Evolutionary conservation across 2,888 invertebrate genomes (phyloP), one percentile per base, ranked within the genome.

Genomic region (Lysandra bellargus): DNA sequence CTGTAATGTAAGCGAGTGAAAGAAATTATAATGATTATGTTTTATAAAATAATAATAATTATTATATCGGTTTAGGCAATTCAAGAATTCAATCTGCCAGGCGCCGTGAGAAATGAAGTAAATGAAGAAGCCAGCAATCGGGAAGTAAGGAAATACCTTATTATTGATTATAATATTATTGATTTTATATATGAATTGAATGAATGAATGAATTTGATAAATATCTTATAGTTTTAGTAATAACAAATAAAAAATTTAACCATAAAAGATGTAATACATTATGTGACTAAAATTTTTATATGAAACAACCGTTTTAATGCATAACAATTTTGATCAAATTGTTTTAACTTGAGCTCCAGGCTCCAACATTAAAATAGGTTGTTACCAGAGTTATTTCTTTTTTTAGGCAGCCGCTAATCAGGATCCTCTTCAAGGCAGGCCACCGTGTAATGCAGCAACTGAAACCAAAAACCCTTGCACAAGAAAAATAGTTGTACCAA

Each of bases 101-200:
- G 1, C 12, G 64, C 64, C 30, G 64, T 64, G 12, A 64, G n/a
- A 64, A 30, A 64, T 30, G 64, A 64, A 64, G 64, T 64, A 12
- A 64, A 64, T 12, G 64, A 64, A 64, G 64, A 64, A 64, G 64
- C 64, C 30, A 64, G 64, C 12, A 64, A 64, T 64, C 64, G 64
- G 9, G 2, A 30, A 12, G 64, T 64, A 64, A 64, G 64, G 3
- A 64, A 30, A 64, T 5, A 12, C 2, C n/a, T 60, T 30, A 23
- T 23, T 61, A 57, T 7, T 23, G 0, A 1, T 61, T 61, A 60
- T 1, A 2, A 23, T 49, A 7, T 3, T 12, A 12, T 53, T 53
- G 53, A 53, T 12, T 12, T 12, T 1, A 49, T 49, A 37, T 37
- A 37, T 37, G 3, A 49, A 49, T 49, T 49, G 9, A 9, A 49